Evolutionary conservation across 2,113 vertebrate genomes (phyloP).

Genomic region (Isichthys henryi): DNA sequence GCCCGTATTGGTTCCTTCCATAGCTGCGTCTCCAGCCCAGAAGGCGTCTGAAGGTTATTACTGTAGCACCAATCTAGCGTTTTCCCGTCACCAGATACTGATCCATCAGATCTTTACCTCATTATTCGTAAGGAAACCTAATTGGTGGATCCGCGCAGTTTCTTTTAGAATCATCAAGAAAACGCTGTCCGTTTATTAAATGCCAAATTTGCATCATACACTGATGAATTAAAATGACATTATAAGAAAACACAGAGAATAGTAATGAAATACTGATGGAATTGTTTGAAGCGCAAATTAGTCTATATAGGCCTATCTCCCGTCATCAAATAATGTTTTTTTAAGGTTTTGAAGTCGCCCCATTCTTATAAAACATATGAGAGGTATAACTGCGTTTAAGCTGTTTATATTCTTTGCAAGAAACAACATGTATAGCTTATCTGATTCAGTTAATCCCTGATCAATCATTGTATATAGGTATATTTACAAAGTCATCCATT

Average conservation of each 20-base stretch:
- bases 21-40: not conserved
- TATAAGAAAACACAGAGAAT: not conserved
- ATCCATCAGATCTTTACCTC: not conserved
- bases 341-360: not conserved
- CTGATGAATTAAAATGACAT: not conserved
- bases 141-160: not conserved
- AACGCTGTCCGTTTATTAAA: not conserved
- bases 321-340: not conserved
- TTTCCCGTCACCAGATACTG: not conserved
- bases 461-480: not conserved
- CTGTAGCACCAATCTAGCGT: not conserved
- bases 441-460: not conserved
- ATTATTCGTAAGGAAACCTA: not conserved
- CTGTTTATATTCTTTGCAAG: not conserved
- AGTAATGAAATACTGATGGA: not conserved
- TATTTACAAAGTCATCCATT: not conserved
- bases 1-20: not conserved
- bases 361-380: not conserved
- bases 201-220: not conserved
- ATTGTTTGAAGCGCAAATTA: not conserved
- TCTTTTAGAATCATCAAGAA: not conserved
- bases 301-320: not conserved
- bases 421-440: not conserved
- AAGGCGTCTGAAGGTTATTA: not conserved
- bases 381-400: not conserved